Evolutionary conservation across 2,888 invertebrate genomes (phyloP).

Genomic region (Tenthredo amoena): DNA sequence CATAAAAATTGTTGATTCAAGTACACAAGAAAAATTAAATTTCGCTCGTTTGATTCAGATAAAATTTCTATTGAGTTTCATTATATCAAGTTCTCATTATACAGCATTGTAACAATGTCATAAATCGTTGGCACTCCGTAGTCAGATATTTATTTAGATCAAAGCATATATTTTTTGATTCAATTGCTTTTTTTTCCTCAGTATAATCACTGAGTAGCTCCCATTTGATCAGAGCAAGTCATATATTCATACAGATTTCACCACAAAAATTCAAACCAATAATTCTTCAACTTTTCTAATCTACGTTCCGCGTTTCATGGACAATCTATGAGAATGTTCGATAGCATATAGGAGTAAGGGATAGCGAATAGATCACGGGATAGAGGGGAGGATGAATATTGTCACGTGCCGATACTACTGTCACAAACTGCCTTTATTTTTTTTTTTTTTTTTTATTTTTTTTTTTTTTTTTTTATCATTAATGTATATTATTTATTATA

Average conservation of each 20-base stretch:
- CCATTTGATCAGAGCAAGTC: neutral
- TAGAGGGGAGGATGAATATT: neutral
- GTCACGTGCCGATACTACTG: conserved; percentile 59
- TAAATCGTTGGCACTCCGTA: no score
- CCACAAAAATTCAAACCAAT: neutral
- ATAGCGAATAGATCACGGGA: neutral
- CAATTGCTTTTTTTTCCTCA: no score
- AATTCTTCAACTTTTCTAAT: neutral
- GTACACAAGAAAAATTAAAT: no score
- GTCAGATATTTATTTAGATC: no score
- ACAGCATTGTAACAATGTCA: no score
- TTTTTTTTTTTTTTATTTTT: conserved; percentile 62
- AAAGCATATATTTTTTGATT: no score
- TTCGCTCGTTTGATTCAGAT: no score
- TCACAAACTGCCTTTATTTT: conserved; percentile 73
- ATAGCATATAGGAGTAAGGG: neutral
- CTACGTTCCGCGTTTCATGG: neutral
- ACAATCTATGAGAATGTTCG: neutral
- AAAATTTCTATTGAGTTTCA: no score
- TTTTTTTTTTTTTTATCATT: conserved; percentile 75
- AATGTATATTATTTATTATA: conserved; percentile 78
- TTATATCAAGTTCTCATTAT: no score
- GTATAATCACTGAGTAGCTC: neutral
- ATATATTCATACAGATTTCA: neutral
- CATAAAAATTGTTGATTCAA: no score